These are phyloP conservation scores for Nibea albiflora DNA, from an alignment of 2,113 vertebrate genomes.

Conservation along the genomic window DNA sequence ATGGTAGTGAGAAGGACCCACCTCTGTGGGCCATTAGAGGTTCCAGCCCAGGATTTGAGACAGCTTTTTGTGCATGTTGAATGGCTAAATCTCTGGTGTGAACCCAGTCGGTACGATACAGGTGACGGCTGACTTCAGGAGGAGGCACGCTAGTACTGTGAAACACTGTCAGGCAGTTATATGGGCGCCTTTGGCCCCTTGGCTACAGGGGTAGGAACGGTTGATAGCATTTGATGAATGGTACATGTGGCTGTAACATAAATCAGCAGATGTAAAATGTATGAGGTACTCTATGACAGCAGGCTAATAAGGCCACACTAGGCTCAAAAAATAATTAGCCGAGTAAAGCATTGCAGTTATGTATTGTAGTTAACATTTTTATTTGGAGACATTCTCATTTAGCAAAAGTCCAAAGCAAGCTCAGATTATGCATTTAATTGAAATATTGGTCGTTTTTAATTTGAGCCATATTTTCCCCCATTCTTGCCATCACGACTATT, in stretches of 20 bases:
- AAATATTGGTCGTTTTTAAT: not conserved
- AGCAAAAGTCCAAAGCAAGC: conserved; percentile 1
- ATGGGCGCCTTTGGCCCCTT: not conserved
- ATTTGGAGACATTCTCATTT: conserved; percentile 1
- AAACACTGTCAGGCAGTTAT: not conserved
- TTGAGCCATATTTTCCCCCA: not conserved
- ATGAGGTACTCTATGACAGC: not conserved
- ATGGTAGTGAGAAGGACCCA: not conserved
- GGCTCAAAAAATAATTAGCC: conserved; percentile 19
- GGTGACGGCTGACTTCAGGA: not conserved
- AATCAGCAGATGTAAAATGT: conserved; percentile 15
- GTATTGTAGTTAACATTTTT: conserved; percentile 8
- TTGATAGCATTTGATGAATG: conserved; percentile 27
- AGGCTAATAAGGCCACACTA: conserved; percentile 1
- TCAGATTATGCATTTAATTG: not conserved
- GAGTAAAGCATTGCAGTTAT: not conserved
- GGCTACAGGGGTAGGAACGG: not conserved
- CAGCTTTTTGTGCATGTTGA: not conserved
- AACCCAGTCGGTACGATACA: not conserved
- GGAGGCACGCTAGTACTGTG: not conserved
- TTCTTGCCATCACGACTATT: not conserved
- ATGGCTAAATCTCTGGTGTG: not conserved
- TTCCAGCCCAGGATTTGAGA: not conserved
- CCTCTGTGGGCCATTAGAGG: not conserved
- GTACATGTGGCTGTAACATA: not conserved